Evolutionary conservation across 2,797 vertebrate species (phyloP).

Genomic region (Echeneis naucrates): DNA sequence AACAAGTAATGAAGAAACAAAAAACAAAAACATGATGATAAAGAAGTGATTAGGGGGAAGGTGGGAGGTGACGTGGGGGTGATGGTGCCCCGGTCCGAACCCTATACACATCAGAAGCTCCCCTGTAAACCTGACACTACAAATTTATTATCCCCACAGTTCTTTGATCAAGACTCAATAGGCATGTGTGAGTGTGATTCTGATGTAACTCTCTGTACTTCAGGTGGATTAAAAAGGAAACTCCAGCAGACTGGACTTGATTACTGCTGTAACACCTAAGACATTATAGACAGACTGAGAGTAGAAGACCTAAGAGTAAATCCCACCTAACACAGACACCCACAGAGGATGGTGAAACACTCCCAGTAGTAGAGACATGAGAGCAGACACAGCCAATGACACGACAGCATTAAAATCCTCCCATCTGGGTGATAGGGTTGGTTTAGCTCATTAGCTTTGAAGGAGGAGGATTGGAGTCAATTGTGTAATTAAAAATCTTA

Average conservation of each 20-base stretch:
- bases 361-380: background rate
- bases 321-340: background rate
- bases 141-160: background rate
- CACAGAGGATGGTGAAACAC: background rate
- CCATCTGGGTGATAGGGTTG: background rate
- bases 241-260: background rate
- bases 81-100: slow-evolving; percentile 40
- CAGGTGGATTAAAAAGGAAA: background rate
- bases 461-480: background rate
- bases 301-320: background rate
- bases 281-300: background rate
- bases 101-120: slow-evolving; percentile 53
- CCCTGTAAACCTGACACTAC: slow-evolving; percentile 5
- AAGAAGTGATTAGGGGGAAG: slow-evolving; percentile 14
- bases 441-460: slow-evolving; percentile 47
- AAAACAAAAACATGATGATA: slow-evolving; percentile 13
- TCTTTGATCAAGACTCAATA: background rate
- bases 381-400: slow-evolving; percentile 1
- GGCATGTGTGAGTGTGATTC: too few relatives aligned
- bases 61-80: slow-evolving; percentile 26
- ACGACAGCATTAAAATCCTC: slow-evolving; percentile 7
- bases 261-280: background rate
- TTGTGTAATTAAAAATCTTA: background rate
- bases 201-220: background rate
- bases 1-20: slow-evolving; percentile 7